These are phyloP conservation scores for Plagiodera versicolora DNA, from an alignment of 2,888 invertebrate species.

Conservation along the genomic window DNA sequence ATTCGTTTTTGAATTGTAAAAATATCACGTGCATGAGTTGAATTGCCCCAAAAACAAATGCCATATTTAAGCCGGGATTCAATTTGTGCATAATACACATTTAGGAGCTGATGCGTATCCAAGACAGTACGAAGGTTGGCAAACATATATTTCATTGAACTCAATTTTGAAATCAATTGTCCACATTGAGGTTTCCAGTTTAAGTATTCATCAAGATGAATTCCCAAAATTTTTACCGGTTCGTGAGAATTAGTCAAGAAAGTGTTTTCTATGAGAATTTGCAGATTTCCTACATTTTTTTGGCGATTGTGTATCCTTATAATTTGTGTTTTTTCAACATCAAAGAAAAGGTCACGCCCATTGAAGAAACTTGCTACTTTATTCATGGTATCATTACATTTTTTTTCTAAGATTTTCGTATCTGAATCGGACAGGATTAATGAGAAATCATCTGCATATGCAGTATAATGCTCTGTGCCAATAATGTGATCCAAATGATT, in stretches of 20 bases:
- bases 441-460: slow-evolving; percentile 5
- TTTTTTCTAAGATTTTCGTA: background rate
- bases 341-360: background rate
- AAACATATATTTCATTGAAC: slow-evolving; percentile 6
- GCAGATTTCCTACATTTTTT: slow-evolving; percentile 3
- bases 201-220: slow-evolving; percentile 8
- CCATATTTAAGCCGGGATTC: slow-evolving; percentile 8
- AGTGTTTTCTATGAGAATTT: background rate
- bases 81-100: slow-evolving; percentile 4
- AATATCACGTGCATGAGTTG: slow-evolving; percentile 1
- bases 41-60: slow-evolving; percentile 10
- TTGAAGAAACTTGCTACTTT: background rate
- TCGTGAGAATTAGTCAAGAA: background rate
- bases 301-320: slow-evolving; percentile 6
- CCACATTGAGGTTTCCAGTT: slow-evolving; percentile 4
- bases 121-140: slow-evolving; percentile 2
- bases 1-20: background rate
- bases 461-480: background rate
- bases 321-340: slow-evolving; percentile 5
- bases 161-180: slow-evolving; percentile 4
- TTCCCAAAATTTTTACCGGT: slow-evolving; percentile 4
- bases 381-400: background rate
- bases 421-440: background rate
- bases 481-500: background rate
- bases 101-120: background rate